A percentile compares a stretch with the other conserved stretches of the same genome.
Conservation (phyloP, 2,888 invertebrate species). For the Chymomyza amoena region DNA sequence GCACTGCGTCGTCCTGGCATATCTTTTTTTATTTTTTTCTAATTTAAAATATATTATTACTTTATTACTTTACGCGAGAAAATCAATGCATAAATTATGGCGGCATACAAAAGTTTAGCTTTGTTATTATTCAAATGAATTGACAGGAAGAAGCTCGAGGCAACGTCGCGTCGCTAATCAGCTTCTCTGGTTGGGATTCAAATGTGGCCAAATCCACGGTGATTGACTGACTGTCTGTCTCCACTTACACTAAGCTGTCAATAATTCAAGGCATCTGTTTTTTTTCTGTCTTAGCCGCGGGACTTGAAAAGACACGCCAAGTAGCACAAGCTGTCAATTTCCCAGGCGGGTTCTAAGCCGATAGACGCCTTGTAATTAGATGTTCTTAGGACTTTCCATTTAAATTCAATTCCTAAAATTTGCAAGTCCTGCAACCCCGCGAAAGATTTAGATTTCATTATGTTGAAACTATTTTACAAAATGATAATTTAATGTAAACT, state of each 20-base stretch:
- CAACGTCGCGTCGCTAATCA: constrained; percentile 38
- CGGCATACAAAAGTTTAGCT: constrained; percentile 54
- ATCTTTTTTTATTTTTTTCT: constrained; percentile 36
- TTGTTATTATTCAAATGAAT: constrained; percentile 77
- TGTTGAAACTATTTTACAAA: not conserved
- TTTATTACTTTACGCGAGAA: constrained; percentile 16
- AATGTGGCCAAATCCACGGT: constrained; percentile 28
- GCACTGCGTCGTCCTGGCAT: constrained; percentile 11
- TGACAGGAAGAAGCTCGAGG: constrained; percentile 33
- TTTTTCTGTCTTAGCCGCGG: constrained; percentile 21
- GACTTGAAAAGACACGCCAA: constrained; percentile 11
- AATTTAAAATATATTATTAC: constrained; percentile 69
- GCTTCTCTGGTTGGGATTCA: constrained; percentile 10
- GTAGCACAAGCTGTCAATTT: constrained; percentile 66
- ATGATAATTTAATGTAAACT: constrained; percentile 68
- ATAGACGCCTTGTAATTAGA: constrained; percentile 59
- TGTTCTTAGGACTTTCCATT: constrained; percentile 5
- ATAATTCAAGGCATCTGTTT: constrained; percentile 68
- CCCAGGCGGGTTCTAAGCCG: constrained; percentile 71
- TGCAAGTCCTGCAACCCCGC: not conserved
- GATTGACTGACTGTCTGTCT: constrained; percentile 52
- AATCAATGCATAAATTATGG: constrained; percentile 72
- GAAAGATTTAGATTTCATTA: not conserved
- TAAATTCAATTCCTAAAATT: constrained; percentile 5
- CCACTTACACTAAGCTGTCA: constrained; percentile 60